phyloP scores from a whole-genome alignment of 2,113 vertebrate genomes.

The Crypturellus undulatus region DNA sequence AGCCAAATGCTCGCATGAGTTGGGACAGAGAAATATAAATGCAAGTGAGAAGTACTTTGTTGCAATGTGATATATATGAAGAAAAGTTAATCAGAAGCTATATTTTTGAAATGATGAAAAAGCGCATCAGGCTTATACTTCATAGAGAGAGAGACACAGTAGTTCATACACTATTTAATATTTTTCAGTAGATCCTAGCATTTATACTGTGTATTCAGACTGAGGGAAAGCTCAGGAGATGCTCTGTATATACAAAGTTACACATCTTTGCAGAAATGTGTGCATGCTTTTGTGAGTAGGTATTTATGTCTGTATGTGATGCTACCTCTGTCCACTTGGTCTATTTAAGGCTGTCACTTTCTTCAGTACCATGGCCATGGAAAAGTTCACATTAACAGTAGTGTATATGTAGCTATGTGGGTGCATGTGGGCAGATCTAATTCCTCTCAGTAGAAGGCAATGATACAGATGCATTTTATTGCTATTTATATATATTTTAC shows the following conservation, averaged over 20 bases:
- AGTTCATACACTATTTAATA: not conserved
- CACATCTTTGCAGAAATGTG: not conserved
- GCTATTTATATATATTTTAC: not conserved
- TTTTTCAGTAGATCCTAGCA: not conserved
- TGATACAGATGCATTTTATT: not conserved
- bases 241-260: not conserved
- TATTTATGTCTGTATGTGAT: not conserved
- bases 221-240: not conserved
- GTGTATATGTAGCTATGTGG: accelerated
- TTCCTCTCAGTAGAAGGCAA: not conserved
- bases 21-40: not conserved
- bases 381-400: not conserved
- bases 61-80: not conserved
- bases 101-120: not conserved
- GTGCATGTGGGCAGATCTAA: not conserved
- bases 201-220: not conserved
- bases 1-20: constrained; percentile 24
- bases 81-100: not conserved
- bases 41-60: not conserved
- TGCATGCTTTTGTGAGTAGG: not conserved
- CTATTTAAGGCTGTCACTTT: not conserved
- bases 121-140: not conserved
- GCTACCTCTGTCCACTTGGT: not conserved
- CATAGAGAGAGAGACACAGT: not conserved
- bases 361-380: not conserved